phyloP scores from a whole-genome alignment of 1,140 invertebrate genomes.

The Heterodera schachtii region DNA sequence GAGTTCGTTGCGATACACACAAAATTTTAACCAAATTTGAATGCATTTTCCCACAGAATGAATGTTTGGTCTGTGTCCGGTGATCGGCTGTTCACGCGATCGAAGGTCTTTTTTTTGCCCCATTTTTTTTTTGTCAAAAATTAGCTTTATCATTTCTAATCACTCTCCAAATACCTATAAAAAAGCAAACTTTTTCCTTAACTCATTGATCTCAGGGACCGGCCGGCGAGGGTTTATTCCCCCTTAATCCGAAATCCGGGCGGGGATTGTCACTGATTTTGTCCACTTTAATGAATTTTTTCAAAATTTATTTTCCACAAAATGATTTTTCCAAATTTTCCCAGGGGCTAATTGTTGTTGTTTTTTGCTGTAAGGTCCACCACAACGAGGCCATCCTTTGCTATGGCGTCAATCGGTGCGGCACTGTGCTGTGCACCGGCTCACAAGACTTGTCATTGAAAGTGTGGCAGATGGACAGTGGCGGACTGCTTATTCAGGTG shows the following conservation, averaged over 20 bases:
- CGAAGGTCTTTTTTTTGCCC: constrained; percentile 20
- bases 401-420: constrained; percentile 48
- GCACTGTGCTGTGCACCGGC: constrained; percentile 51
- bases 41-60: constrained; percentile 37
- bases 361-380: too few relatives aligned
- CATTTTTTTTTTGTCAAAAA: too few relatives aligned
- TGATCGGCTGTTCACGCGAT: constrained; percentile 36
- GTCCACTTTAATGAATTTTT: too few relatives aligned
- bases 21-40: not conserved
- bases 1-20: constrained; percentile 40
- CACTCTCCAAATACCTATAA: too few relatives aligned
- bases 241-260: too few relatives aligned
- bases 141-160: too few relatives aligned
- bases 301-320: too few relatives aligned
- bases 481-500: constrained; percentile 53
- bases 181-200: too few relatives aligned
- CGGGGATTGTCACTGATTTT: too few relatives aligned
- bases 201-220: too few relatives aligned
- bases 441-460: constrained; percentile 55
- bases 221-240: too few relatives aligned
- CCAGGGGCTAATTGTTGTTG: constrained; percentile 2
- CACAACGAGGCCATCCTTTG: constrained; percentile 58
- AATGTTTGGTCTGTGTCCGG: constrained; percentile 53
- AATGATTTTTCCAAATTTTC: too few relatives aligned
- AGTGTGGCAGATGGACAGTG: constrained; percentile 54